A percentile compares a stretch with the other conserved stretches of the same genome.
Conservation (phyloP, 2,797 vertebrate genomes). For the Buceros bicornis region DNA sequence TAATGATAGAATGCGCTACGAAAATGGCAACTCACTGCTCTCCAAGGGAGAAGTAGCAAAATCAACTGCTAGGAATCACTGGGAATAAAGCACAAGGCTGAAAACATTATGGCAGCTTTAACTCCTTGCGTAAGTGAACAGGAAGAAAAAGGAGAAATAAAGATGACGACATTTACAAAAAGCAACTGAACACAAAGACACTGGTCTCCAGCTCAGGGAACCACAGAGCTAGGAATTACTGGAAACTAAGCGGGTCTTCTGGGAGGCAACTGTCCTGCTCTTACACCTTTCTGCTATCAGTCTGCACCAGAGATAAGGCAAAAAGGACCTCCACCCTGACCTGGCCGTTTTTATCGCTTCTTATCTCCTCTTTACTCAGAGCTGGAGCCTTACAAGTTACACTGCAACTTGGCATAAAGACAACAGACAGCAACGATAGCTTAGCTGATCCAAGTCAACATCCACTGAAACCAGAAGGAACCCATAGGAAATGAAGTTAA, state of each 20-base stretch:
- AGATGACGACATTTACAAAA: not conserved
- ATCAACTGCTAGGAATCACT: not conserved
- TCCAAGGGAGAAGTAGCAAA: not conserved
- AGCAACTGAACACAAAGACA: not conserved
- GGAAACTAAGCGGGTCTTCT: not conserved
- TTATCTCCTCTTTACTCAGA: not conserved
- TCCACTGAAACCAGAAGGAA: not conserved
- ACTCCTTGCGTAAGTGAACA: not conserved
- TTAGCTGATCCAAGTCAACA: not conserved
- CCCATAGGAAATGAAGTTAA: not conserved
- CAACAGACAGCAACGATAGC: not conserved
- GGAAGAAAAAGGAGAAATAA: not conserved
- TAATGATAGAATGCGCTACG: fast-evolving
- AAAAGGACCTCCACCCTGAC: not conserved
- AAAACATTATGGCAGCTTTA: not conserved
- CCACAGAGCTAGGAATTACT: not conserved
- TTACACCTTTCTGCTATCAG: not conserved
- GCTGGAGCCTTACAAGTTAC: not conserved
- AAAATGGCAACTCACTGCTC: not conserved
- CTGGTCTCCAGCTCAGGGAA: not conserved
- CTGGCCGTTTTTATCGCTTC: not conserved
- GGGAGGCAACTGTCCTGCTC: not conserved
- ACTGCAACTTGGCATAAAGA: not conserved
- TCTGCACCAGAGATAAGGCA: not conserved
- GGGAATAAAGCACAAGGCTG: not conserved